Base-by-base conservation (phyloP, 2,888 invertebrate genomes). In the Chalcis sispes region DNA sequence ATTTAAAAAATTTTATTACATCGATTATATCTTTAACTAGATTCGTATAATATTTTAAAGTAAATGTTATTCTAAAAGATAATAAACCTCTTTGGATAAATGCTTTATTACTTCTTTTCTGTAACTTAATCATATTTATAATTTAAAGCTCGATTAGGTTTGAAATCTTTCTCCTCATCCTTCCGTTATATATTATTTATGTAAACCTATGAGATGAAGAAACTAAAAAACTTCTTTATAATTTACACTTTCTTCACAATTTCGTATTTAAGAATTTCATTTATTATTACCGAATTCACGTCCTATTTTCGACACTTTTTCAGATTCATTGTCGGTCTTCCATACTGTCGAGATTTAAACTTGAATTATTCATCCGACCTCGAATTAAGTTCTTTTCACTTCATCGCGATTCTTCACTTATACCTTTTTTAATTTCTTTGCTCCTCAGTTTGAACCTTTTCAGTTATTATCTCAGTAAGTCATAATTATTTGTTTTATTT, bases 231-330 rank as follows among this genome's bases (percentile, higher is more conserved):
- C 13, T 42, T 13, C 2, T 42, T 42, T 42, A 13, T 42, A 4
- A 8, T 42, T 61, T 61, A 13, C 3, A 40, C 42, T 42, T 42
- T 42, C 42, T 13, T 15, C 15, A 42, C 42, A 1, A n/a, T n/a
- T n/a, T n/a, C n/a, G n/a, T n/a, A n/a, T 42, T 5, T 10, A 18
- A 36, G 20, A 20, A 18, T 8, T 32, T 20, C 36, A 10, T 36
- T 8, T 27, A 10, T 58, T 36, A 58, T 20, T 20, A 7, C 40
- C 15, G 3, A 56, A 20, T 56, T 29, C 56, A 1, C 23, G 59
- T 61, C 23, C 59, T 42, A 61, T 61, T 40, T 61, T 25, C 42
- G 20, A 25, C 40, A 61, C 40, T 61, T 61, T 59, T 61, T 42
- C 42, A 13, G 25, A 40, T 25, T 23, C 42, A 15, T 20, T 61